Conservation (phyloP, 2,797 vertebrate species). For the Heteromormyrus szaboi region DNA sequence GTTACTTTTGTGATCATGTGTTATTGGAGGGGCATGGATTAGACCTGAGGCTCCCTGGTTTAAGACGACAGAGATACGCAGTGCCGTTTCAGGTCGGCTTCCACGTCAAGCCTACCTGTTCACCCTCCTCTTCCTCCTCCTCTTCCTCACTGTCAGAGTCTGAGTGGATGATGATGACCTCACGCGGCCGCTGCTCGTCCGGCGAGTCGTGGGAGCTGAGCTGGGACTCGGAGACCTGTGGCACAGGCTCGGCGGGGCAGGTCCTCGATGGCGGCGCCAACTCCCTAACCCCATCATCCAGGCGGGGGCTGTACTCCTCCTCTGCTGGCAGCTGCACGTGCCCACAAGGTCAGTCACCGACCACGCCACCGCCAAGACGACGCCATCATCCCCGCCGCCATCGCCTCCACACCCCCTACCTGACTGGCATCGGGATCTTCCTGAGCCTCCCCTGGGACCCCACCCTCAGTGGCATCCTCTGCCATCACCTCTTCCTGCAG, state of each 20-base stretch:
- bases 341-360: neutral
- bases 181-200: constrained; percentile 60
- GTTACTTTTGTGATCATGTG: neutral
- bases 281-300: constrained; percentile 65
- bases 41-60: neutral
- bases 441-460: constrained; percentile 58
- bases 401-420: constrained; percentile 46
- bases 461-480: constrained; percentile 69
- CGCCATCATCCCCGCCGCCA: neutral
- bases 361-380: neutral
- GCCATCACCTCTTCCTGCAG: constrained; percentile 68
- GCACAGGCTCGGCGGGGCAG: constrained; percentile 64
- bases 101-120: constrained; percentile 48
- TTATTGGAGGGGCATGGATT: too few relatives aligned
- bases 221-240: constrained; percentile 55
- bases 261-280: constrained; percentile 68
- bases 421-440: constrained; percentile 72
- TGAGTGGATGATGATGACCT: constrained; percentile 86
- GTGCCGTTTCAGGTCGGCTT: neutral
- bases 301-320: constrained; percentile 58
- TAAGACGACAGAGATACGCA: neutral
- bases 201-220: constrained; percentile 59
- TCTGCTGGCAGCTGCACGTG: constrained; percentile 65
- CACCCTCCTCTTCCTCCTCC: constrained; percentile 70
- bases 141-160: constrained; percentile 85